Base-by-base conservation (phyloP, 2,888 invertebrate species). In the Coronaproctus castanopsis region DNA sequence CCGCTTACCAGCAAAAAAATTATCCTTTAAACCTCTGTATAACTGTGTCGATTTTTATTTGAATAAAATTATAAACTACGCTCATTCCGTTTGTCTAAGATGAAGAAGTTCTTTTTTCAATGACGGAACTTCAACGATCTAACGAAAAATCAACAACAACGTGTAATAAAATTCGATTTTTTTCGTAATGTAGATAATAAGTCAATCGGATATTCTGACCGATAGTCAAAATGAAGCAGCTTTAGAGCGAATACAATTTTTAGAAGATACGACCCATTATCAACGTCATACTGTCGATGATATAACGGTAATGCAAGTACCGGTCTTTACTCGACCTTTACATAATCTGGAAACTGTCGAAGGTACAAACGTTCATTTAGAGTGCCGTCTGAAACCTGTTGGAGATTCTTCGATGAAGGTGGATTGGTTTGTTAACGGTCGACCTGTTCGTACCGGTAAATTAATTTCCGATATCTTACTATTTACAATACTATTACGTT, bases 391-490 rank as follows among this genome's bases (percentile, higher is more conserved):
- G 61, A 88, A 90, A 70, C 91, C 91, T 1, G 86, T 91, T 54
- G 89, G 90, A 21, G 91, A 92, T 71, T 80, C 86, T n/a, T 81
- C 83, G 3, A 90, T 92, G 89, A 82, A 80, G 70, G 86, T 93
- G 58, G 93, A 91, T 65, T 98, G 98, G 98, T 88, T 90, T 71
- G 89, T 90, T 61, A 93, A 98, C 71, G 96, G 93, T 21, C 79
- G 83, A 64, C 90, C 95, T 0, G 81, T 97, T 1, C 88, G 87
- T 70, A 87, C 87, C 52, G 95, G 95, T 65, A 83, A 64, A 71
- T 61, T 19, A 21, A 61, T 24, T n/a, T 2, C 48, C 48, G n/a
- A 53, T 14, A 19, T 52, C 20, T 53, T n/a, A n/a, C n/a, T n/a
- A n/a, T n/a, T n/a, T n/a, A n/a, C n/a, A n/a, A n/a, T n/a, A n/a